Conservation (phyloP, 2,113 vertebrate genomes). For the Ciconia boyciana region DNA sequence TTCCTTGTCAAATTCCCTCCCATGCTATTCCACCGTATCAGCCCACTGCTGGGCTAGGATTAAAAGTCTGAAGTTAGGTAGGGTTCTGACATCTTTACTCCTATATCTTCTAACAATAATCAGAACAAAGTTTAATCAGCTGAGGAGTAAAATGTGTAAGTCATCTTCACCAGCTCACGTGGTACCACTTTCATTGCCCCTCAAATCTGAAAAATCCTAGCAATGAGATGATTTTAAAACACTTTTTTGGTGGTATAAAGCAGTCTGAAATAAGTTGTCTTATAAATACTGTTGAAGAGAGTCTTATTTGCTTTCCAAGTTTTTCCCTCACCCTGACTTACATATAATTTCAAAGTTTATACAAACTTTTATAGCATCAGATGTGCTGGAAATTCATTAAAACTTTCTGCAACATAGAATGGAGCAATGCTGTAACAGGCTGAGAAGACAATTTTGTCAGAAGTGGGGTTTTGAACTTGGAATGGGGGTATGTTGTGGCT, state of each 20-base stretch:
- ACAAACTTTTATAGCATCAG: neutral
- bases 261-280: neutral
- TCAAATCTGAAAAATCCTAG: neutral
- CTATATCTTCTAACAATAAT: neutral
- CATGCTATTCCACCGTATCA: fast-evolving
- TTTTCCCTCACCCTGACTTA: neutral
- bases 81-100: neutral
- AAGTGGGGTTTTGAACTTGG: neutral
- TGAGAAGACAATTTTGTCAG: neutral
- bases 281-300: neutral
- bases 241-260: neutral
- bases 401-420: neutral
- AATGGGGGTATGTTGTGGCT: neutral
- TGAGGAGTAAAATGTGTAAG: neutral
- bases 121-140: neutral
- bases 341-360: neutral
- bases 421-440: neutral
- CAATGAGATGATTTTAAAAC: neutral
- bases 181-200: neutral
- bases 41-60: neutral
- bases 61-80: neutral
- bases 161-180: neutral
- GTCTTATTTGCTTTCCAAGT: neutral
- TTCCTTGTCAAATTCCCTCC: neutral
- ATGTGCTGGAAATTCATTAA: neutral